Base-by-base conservation (phyloP, 2,113 vertebrate species). In the Macquaria ambigua region DNA sequence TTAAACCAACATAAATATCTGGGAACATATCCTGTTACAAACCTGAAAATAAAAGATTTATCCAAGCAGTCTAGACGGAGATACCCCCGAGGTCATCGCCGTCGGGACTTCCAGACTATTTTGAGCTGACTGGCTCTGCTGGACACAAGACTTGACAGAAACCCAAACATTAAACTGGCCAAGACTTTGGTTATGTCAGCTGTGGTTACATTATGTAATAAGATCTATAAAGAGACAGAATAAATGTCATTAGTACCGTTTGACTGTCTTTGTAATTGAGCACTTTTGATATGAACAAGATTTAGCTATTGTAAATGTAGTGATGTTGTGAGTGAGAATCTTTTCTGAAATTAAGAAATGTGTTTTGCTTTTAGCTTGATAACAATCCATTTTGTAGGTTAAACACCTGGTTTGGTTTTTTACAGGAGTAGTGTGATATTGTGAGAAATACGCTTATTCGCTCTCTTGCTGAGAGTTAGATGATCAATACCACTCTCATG, bases 101-200 rank as follows among this genome's bases (percentile, higher is more conserved):
- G 31, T 46, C 87, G 75, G 28, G 77, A 82, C 85, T 82, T 89
- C 83, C 91, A 92, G 92, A 92, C 91, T 91, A 87, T 90, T 92
- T 91, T 93, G 89, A 91, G 85, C 77, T 52, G 92, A 86, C 90
- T 82, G 66, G 88, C 91, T 93, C 90, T 90, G 92, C 84, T 90
- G 90, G 89, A 89, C 87, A 87, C 82, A 62, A 76, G 82, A 90
- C 83, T 71, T 48, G 53, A 87, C 85, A 91, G 93, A 95, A 95
- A 95, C 93, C 92, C 87, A 95, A 94, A 93, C 90, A 94, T 37
- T 82, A 72, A 62, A 70, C 72, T 66, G 50, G 79, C 81, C 76
- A 81, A 79, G 74, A 74, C 80, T 82, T 41, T 70, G 52, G 72
- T 66, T 74, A 71, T 83, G 81, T 92, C 90, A 90, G 82, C 85